A percentile compares a stretch with the other conserved stretches of the same genome.
Conservation (phyloP, 2,797 vertebrate species). For the Dallia pectoralis region DNA sequence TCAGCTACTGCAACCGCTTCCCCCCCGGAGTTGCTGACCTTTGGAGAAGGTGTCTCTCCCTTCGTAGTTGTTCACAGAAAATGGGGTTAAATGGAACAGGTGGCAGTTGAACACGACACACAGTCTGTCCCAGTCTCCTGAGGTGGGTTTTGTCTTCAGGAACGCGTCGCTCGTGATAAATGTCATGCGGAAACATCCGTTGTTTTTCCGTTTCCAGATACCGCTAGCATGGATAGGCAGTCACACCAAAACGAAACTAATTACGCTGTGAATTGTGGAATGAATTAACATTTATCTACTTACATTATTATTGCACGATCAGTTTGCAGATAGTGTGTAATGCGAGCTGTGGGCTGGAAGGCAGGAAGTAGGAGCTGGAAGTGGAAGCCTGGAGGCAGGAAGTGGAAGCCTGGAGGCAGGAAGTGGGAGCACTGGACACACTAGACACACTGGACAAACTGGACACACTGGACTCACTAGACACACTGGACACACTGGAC, state of each 20-base stretch:
- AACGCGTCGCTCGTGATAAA: slow-evolving; percentile 15
- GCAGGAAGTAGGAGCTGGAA: no score
- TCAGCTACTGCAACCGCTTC: not conserved
- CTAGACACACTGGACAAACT: no score
- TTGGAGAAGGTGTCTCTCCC: slow-evolving; percentile 23
- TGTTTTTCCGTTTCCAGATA: slow-evolving; percentile 14
- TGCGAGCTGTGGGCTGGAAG: no score
- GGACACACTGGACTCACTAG: no score
- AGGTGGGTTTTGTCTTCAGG: slow-evolving; percentile 18
- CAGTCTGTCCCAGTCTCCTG: slow-evolving; percentile 27
- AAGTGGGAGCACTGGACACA: slow-evolving; percentile 36
- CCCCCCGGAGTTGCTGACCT: slow-evolving; percentile 30
- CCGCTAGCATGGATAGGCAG: slow-evolving; percentile 27
- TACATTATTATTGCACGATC: not conserved
- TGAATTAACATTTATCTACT: not conserved
- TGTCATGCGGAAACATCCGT: slow-evolving; percentile 9
- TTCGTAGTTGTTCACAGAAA: slow-evolving; percentile 39
- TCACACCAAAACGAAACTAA: slow-evolving; percentile 45
- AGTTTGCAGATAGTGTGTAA: not conserved
- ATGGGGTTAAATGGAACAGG: slow-evolving; percentile 49
- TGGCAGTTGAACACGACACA: slow-evolving; percentile 46
- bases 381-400: no score
- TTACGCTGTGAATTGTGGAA: slow-evolving; percentile 17
- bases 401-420: slow-evolving; percentile 39
- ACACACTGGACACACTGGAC: no score